Conservation (phyloP, 37 sponge, comb jelly and placozoan genomes). For the Corticium candelabrum region DNA sequence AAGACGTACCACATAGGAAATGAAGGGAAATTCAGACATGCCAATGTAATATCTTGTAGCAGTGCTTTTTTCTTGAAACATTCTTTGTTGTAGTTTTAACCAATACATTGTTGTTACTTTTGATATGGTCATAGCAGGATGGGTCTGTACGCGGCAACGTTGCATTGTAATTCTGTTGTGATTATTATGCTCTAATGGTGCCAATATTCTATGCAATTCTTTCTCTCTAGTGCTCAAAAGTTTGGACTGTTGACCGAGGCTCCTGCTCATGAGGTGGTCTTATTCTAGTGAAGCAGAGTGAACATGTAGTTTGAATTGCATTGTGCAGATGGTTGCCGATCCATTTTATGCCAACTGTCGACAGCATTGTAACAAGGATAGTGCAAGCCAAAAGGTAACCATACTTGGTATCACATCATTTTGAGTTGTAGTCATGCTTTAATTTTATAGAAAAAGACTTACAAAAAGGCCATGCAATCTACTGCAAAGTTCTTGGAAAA, state of each 20-base stretch:
- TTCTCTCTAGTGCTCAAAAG: slow-evolving; percentile 64
- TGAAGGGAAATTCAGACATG: too few relatives aligned
- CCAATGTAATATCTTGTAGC: too few relatives aligned
- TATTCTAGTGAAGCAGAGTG: neutral
- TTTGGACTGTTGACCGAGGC: slow-evolving; percentile 72
- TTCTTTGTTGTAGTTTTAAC: too few relatives aligned
- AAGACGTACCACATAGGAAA: too few relatives aligned
- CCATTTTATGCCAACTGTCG: slow-evolving; percentile 86
- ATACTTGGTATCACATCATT: too few relatives aligned
- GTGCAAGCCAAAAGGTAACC: slow-evolving; percentile 50
- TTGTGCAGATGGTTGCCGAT: slow-evolving; percentile 37
- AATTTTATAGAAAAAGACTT: neutral
- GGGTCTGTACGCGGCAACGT: too few relatives aligned
- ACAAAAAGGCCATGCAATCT: neutral
- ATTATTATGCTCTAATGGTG: too few relatives aligned
- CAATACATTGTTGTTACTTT: too few relatives aligned
- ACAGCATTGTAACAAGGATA: slow-evolving; percentile 51
- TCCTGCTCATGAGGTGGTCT: slow-evolving; percentile 10
- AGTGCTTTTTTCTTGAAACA: too few relatives aligned
- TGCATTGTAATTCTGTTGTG: too few relatives aligned
- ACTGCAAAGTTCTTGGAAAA: neutral
- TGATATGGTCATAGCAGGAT: too few relatives aligned
- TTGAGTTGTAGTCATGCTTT: too few relatives aligned
- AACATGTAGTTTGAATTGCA: neutral
- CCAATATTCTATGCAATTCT: neutral